Conservation (phyloP, 2,797 vertebrate genomes). For the Phylloscopus collybita region DNA sequence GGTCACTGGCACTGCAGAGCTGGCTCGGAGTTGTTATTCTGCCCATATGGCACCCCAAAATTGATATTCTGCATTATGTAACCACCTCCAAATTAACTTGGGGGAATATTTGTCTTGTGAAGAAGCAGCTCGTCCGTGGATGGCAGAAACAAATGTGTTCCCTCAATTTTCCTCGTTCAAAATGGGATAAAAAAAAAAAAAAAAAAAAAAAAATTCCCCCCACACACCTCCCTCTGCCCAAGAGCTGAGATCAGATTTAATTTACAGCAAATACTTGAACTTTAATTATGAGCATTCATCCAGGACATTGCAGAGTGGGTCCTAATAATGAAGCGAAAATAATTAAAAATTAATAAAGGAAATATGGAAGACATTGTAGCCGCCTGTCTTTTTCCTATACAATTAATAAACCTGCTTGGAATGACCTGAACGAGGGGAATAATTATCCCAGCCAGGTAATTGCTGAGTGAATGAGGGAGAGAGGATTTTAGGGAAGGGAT, state of each 20-base stretch:
- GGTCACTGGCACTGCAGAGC: neutral
- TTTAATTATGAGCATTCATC: constrained; percentile 9
- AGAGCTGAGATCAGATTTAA: constrained; percentile 1
- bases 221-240: neutral
- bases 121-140: neutral
- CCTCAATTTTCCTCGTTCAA: neutral
- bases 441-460: neutral
- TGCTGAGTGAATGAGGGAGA: neutral
- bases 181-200: neutral
- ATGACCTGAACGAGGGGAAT: neutral
- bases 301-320: neutral
- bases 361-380: neutral
- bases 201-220: neutral
- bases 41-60: neutral
- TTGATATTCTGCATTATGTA: constrained; percentile 17
- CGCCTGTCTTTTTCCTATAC: neutral
- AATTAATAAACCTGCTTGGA: neutral
- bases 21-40: constrained; percentile 7
- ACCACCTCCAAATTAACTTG: constrained; percentile 42
- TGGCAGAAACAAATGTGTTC: neutral
- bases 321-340: neutral
- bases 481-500: neutral
- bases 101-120: constrained; percentile 30
- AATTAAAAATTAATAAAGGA: constrained; percentile 4
- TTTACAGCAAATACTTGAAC: neutral